Evolutionary conservation across 30 jellyfish, hydroid and myxozoan genomes (phyloP), one percentile per base, ranked within the genome.

Genomic region (Pseudorhiza aurosa): DNA sequence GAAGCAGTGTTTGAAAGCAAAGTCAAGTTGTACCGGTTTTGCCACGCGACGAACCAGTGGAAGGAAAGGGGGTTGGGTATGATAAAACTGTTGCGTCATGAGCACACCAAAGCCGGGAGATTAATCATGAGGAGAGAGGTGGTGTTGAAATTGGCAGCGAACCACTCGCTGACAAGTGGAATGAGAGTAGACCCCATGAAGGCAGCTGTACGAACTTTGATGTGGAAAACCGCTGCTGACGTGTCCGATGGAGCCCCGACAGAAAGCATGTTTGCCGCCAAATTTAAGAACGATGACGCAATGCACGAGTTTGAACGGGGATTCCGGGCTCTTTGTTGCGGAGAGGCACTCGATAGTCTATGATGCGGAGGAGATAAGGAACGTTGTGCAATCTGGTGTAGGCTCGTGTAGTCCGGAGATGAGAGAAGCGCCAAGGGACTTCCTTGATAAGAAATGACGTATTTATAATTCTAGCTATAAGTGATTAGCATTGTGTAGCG

Each of bases 41-140:
- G 62, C 44, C 8, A 30, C 14, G 93, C 58, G 5, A 58, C 83
- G 43, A 77, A 85, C 8, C 59, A 77, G 56, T 91, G 98, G 98
- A 91, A 85, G 49, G 98, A 91, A 63, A 35, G 98, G 30, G 98
- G 98, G 5, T 72, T 79, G 24, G 96, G 98, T 19, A 74, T 19
- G 31, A 21, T 91, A 85, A 85, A 72, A 31, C 27, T 91, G 8
- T 58, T 85, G 28, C 83, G 84, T 14, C 87, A 91, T 50, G 37
- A 47, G 26, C 81, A 49, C 2, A 58, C 65, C 2, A 87, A 71
- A 0, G 53, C 43, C 25, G 56, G 55, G 44, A 75, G 98, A 24
- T 40, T 91, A 57, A 68, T 91, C 17, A 85, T 85, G 95, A 93
- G 98, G 27, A 76, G 98, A 30, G 98, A 91, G 18, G 92, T 85